Conservation (phyloP, 2,888 invertebrate genomes). For the Plusia festucae region DNA sequence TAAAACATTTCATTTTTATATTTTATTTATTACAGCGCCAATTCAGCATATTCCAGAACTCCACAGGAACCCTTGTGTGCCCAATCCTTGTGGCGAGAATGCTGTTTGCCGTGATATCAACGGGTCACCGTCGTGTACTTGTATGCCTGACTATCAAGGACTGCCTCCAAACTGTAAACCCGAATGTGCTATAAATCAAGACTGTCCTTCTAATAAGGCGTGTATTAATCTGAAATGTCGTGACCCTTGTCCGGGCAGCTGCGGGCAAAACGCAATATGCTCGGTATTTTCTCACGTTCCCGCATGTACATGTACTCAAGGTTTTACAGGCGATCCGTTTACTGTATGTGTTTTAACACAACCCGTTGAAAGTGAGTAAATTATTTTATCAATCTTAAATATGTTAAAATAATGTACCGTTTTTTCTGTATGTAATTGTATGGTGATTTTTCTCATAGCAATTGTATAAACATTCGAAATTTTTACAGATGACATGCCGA, state of each 20-base stretch:
- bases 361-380: slow-evolving; percentile 78
- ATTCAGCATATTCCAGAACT: slow-evolving; percentile 70
- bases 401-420: no score
- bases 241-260: slow-evolving; percentile 93
- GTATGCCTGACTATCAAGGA: slow-evolving; percentile 91
- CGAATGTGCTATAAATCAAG: slow-evolving; percentile 92
- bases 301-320: slow-evolving; percentile 91
- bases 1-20: neutral
- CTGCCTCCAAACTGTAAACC: slow-evolving; percentile 93
- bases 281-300: slow-evolving; percentile 92
- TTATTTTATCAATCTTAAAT: slow-evolving; percentile 6
- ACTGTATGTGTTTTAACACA: slow-evolving; percentile 88
- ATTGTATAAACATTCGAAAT: neutral
- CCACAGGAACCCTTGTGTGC: slow-evolving; percentile 90
- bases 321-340: slow-evolving; percentile 94
- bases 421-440: no score
- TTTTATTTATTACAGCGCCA: slow-evolving; percentile 62
- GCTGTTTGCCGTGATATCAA: slow-evolving; percentile 90
- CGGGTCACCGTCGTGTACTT: slow-evolving; percentile 91
- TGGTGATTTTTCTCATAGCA: neutral
- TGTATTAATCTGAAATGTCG: slow-evolving; percentile 93
- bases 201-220: slow-evolving; percentile 92
- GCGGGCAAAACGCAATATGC: slow-evolving; percentile 91
- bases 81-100: slow-evolving; percentile 92
- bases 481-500: slow-evolving; percentile 77